Evolutionary conservation across 2,113 vertebrate species (phyloP), one percentile per base, ranked within the genome.

Genomic region (Gasterosteus nipponicus): DNA sequence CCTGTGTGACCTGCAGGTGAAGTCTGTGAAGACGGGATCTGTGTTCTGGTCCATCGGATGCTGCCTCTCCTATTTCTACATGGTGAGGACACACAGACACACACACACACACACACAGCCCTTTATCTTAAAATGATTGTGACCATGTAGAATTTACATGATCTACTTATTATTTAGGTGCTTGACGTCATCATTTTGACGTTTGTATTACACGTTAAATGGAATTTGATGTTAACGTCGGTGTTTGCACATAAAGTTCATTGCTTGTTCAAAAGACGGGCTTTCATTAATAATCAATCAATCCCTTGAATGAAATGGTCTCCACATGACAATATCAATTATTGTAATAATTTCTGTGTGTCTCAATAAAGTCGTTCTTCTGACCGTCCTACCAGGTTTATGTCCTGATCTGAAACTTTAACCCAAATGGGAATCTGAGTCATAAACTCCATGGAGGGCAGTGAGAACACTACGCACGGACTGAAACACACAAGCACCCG

Each of bases 21-120:
- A 98, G 78, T 97, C 97, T 42, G 96, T 99, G 88, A 99, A 99
- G 94, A 98, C 96, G 0, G 97, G 97, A 65, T 99, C 97, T 0
- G 96, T 98, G 44, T 98, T 98, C 92, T 99, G 97, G 97, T 95
- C 96, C 64, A 96, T 98, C 77, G 98, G 97, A 92, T 99, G 97
- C 87, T 99, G 97, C 78, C 92, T 99, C 67, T 98, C 95, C 10
- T 99, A 99, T 89, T 98, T 98, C 86, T 99, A 99, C 90, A 99
- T 99, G 97, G 97, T 98, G 94, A 96, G 96, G 81, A 67, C 14
- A 22, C 10, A 26, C 29, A 51, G 51, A 29, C 33, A 33, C 33
- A 33, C 33, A 33, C 33, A 33, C 33, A 33, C 33, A 38, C 35
- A 38, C 35, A 38, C 35, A 38, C 35, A 38, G 5, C 6, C 3